phyloP scores from a whole-genome alignment of 2,113 vertebrate species.

The Craseonycteris thonglongyai region DNA sequence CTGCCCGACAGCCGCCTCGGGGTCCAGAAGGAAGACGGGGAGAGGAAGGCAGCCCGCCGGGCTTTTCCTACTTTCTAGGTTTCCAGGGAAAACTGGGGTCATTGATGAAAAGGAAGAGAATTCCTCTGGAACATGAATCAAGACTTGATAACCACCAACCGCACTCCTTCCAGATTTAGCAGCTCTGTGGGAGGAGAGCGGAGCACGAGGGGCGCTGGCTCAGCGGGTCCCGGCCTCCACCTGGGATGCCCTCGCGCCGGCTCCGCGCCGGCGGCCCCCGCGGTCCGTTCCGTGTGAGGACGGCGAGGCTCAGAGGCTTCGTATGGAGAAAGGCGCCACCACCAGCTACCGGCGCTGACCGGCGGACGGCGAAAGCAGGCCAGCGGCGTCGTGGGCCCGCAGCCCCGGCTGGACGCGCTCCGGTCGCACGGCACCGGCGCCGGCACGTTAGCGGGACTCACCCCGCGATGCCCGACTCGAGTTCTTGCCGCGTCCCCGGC shows the following conservation, averaged over 20 bases:
- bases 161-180: constrained; percentile 41
- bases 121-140: not conserved
- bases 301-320: too few species aligned
- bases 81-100: not conserved
- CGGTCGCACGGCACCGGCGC: too few species aligned
- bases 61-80: not conserved
- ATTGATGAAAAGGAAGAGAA: not conserved
- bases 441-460: too few species aligned
- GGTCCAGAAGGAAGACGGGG: not conserved
- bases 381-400: too few species aligned
- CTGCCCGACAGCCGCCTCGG: not conserved
- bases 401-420: too few species aligned
- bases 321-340: too few species aligned
- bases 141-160: constrained; percentile 12
- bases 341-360: too few species aligned
- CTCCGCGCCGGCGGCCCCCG: too few species aligned
- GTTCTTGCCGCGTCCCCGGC: not conserved
- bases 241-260: not conserved
- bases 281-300: too few species aligned
- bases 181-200: constrained; percentile 37
- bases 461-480: not conserved
- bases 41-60: not conserved
- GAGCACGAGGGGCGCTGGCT: too few species aligned
- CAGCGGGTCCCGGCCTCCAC: too few species aligned
- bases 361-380: too few species aligned